Evolutionary conservation across 2,113 vertebrate species (phyloP).

Genomic region (Passer domesticus): DNA sequence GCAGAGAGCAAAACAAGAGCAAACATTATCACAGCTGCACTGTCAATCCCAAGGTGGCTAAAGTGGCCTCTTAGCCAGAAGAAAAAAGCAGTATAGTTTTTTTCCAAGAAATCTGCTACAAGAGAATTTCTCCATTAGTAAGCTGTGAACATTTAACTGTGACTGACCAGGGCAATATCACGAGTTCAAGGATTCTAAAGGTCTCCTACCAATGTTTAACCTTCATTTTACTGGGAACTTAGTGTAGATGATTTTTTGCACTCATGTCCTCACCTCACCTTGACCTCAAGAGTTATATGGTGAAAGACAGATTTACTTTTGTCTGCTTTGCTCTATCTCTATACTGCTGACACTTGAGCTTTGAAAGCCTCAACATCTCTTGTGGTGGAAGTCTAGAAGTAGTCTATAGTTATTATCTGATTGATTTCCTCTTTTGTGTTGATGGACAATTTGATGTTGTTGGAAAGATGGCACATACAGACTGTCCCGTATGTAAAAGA

Average conservation of each 20-base stretch:
- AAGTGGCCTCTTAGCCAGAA: neutral
- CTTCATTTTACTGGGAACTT: neutral
- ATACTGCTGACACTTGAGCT: neutral
- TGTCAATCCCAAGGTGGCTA: neutral
- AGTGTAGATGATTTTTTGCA: neutral
- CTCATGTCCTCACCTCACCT: neutral
- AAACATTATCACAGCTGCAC: neutral
- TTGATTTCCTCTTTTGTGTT: neutral
- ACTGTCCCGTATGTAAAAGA: neutral
- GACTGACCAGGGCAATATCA: neutral
- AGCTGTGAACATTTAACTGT: neutral
- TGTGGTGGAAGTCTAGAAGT: neutral
- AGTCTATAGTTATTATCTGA: neutral
- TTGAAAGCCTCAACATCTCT: neutral
- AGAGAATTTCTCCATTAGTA: neutral
- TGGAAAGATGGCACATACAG: neutral
- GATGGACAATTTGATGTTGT: neutral
- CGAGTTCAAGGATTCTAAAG: neutral
- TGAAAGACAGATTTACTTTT: neutral
- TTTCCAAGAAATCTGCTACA: neutral
- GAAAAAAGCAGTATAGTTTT: neutral
- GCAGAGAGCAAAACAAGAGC: neutral
- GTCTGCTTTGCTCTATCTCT: neutral
- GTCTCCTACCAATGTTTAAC: neutral
- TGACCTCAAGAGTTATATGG: neutral